Percentiles rank a stretch among this genome's conserved stretches.
Conservation (phyloP, 1,140 invertebrate genomes). For the Drosophila pseudoananassae region DNA sequence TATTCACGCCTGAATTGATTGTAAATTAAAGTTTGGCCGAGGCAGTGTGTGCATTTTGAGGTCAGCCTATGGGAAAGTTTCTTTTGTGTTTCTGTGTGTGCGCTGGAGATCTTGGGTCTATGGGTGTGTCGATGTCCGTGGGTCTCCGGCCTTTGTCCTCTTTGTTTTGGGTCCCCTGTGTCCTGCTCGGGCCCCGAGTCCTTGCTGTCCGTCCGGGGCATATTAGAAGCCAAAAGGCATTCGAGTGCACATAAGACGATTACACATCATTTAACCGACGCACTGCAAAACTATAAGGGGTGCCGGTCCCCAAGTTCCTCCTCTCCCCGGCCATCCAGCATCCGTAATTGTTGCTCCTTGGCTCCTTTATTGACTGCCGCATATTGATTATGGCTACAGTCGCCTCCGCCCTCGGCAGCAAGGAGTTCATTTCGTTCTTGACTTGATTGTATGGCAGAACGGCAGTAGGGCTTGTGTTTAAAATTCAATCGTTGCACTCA, state of each 20-base stretch:
- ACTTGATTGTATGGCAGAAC: constrained; percentile 72
- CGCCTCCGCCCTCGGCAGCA: constrained; percentile 4
- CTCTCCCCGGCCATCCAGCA: not conserved
- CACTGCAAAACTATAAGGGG: constrained; percentile 70
- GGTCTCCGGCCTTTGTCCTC: constrained; percentile 24
- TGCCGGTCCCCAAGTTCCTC: not conserved
- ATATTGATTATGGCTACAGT: constrained; percentile 78
- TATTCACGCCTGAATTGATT: constrained; percentile 84
- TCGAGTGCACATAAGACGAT: constrained; percentile 84
- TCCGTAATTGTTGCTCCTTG: constrained; percentile 72
- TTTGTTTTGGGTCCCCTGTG: constrained; percentile 27
- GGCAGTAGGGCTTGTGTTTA: constrained; percentile 70
- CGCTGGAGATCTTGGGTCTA: constrained; percentile 41
- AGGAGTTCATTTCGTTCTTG: constrained; percentile 47
- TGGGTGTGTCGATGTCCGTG: not conserved
- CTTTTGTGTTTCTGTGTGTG: constrained; percentile 71
- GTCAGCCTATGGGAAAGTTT: constrained; percentile 82
- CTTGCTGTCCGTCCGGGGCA: constrained; percentile 25
- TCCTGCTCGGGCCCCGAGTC: constrained; percentile 21
- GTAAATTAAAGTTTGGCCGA: constrained; percentile 82
- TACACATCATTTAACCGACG: constrained; percentile 84
- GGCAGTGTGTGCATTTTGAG: constrained; percentile 71
- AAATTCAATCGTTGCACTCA: constrained; percentile 75
- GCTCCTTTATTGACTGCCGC: constrained; percentile 73
- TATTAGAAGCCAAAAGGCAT: constrained; percentile 84